phyloP scores from a whole-genome alignment of 1,140 invertebrate genomes.

The Episyrphus balteatus region DNA sequence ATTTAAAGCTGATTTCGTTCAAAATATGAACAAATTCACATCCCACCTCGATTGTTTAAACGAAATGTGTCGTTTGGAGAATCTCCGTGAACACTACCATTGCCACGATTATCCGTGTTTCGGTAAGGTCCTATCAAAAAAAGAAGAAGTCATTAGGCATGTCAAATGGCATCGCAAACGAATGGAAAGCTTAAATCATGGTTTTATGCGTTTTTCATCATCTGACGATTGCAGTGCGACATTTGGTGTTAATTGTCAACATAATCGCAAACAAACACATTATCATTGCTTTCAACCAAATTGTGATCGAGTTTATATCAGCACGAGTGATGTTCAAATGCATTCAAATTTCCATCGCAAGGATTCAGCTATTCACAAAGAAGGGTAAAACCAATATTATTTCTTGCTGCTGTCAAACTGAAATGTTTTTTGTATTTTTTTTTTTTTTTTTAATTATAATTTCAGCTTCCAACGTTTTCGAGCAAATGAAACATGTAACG shows the following conservation, averaged over 20 bases:
- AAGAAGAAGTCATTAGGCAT: conserved; percentile 94
- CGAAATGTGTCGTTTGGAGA: conserved; percentile 3
- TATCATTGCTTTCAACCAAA: conserved; percentile 91
- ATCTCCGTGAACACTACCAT: conserved; percentile 79
- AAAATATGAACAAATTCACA: conserved; percentile 3
- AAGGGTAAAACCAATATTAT: too few relatives aligned
- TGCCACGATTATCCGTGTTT: conserved; percentile 70
- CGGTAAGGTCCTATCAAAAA: conserved; percentile 79
- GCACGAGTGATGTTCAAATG: conserved; percentile 95
- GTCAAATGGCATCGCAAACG: conserved; percentile 93
- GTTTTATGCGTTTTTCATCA: conserved; percentile 82
- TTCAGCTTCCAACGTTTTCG: conserved; percentile 8
- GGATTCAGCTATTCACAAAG: conserved; percentile 88
- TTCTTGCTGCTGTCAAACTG: neutral
- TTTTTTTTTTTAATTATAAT: too few relatives aligned
- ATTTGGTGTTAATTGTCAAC: conserved; percentile 58
- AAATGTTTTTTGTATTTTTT: too few relatives aligned
- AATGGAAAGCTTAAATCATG: conserved; percentile 87
- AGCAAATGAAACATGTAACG: conserved; percentile 8
- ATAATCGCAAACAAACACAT: conserved; percentile 91
- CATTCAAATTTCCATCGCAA: conserved; percentile 95
- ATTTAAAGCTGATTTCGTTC: conserved; percentile 1
- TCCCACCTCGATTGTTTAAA: conserved; percentile 8
- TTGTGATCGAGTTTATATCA: conserved; percentile 94
- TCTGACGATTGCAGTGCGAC: conserved; percentile 73